Percentiles rank a stretch among this genome's conserved stretches.
Evolutionary conservation across 2,113 vertebrate genomes (phyloP).

Genomic region (Peucedramus taeniatus): DNA sequence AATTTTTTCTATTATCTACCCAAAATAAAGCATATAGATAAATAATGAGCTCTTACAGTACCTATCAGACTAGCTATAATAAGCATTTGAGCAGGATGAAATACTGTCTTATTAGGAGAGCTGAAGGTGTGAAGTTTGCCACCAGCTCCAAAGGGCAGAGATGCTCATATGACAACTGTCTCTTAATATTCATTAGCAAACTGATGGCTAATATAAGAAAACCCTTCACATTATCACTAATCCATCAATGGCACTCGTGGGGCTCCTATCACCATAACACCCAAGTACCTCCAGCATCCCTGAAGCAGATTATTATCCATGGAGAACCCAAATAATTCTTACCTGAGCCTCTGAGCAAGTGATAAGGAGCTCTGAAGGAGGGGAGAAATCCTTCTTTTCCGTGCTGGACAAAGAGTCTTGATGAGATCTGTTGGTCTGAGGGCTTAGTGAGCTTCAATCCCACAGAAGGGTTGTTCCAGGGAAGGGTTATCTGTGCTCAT

Average conservation of each 20-base stretch:
- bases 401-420: neutral
- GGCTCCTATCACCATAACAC: neutral
- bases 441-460: neutral
- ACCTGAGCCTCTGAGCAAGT: neutral
- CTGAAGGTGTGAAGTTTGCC: constrained; percentile 49
- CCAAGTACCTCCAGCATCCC: neutral
- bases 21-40: constrained; percentile 25
- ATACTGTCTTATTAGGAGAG: constrained; percentile 41
- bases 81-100: constrained; percentile 17
- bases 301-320: neutral
- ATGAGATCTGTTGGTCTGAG: neutral
- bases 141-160: constrained; percentile 23
- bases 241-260: neutral
- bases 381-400: neutral
- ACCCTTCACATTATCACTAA: neutral
- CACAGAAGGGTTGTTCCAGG: neutral
- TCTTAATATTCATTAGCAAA: constrained; percentile 36
- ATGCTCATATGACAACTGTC: constrained; percentile 28
- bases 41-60: constrained; percentile 15
- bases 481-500: neutral
- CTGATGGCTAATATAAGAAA: neutral
- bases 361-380: neutral
- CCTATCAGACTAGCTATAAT: constrained; percentile 21
- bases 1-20: constrained; percentile 11
- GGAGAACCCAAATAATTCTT: neutral